phyloP scores from a whole-genome alignment of 1,140 invertebrate genomes.

The Aleiodes sp. region DNA sequence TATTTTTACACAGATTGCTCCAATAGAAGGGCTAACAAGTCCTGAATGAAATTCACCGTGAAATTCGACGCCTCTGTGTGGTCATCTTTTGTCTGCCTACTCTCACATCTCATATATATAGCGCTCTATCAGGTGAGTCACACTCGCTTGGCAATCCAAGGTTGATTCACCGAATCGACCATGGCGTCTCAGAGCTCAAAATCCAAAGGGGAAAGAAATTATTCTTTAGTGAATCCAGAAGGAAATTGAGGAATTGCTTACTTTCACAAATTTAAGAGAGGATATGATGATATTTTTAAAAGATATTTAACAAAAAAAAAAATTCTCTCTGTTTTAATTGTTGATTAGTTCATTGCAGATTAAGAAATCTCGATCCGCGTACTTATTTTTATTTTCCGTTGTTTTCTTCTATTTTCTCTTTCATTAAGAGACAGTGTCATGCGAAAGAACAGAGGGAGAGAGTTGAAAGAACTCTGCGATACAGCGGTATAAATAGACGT shows the following conservation, averaged over 20 bases:
- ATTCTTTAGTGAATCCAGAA: no score
- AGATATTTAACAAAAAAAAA: no score
- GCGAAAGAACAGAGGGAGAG: slow-evolving; percentile 41
- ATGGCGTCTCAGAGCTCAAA: neutral
- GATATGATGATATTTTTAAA: no score
- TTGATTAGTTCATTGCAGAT: no score
- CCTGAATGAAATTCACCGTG: neutral
- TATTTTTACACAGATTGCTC: no score
- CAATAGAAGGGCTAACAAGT: no score
- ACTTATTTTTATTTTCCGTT: no score
- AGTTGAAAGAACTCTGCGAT: slow-evolving; percentile 53
- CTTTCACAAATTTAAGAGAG: no score
- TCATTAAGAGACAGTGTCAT: neutral
- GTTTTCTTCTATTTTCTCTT: no score
- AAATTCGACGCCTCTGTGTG: slow-evolving; percentile 19
- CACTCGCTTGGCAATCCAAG: slow-evolving; percentile 22
- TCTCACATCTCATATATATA: neutral
- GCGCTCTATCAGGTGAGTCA: slow-evolving; percentile 27
- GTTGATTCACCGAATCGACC: slow-evolving; percentile 26
- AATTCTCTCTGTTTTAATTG: no score
- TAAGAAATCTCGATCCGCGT: no score
- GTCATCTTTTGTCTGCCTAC: slow-evolving; percentile 2
- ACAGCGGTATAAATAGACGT: neutral
- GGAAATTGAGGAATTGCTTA: no score
- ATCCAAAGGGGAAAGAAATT: slow-evolving; percentile 1